Percentiles rank a stretch among this genome's conserved stretches.
Evolutionary conservation across 2,113 vertebrate species (phyloP).

Genomic region (Ictalurus furcatus): DNA sequence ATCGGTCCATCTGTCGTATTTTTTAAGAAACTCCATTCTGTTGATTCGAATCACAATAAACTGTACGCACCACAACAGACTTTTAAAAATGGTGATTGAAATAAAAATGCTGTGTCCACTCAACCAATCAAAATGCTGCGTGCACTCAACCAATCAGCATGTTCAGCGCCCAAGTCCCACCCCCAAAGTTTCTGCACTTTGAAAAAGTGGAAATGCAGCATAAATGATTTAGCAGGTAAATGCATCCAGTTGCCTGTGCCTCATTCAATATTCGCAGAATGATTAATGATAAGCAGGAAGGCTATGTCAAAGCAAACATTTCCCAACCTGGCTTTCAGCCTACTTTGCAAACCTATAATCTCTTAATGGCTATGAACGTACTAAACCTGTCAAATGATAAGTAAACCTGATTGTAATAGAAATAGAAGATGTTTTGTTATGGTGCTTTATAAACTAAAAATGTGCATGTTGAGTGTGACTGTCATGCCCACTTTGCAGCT

Average conservation of each 20-base stretch:
- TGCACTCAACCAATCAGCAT: no score
- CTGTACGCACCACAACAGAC: no score
- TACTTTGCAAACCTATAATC: constrained; percentile 11
- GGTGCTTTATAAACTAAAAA: background rate
- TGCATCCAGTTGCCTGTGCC: background rate
- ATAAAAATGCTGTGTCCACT: no score
- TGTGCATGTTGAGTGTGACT: constrained; percentile 1
- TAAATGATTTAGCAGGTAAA: constrained; percentile 30
- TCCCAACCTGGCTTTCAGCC: constrained; percentile 3
- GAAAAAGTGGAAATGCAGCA: no score
- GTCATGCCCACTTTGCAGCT: constrained; percentile 23
- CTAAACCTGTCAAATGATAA: constrained; percentile 11
- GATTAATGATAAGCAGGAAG: constrained; percentile 7
- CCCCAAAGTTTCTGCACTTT: no score
- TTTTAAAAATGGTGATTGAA: no score
- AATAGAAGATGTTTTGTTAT: constrained; percentile 18
- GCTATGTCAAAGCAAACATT: background rate
- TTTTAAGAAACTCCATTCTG: no score
- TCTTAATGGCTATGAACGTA: background rate
- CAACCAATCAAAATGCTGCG: no score
- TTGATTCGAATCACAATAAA: no score
- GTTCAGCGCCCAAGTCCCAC: no score
- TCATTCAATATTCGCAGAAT: background rate
- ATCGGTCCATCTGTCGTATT: no score
- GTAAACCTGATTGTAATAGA: constrained; percentile 13